phyloP scores from a whole-genome alignment of 2,888 invertebrate genomes.

The Heliconius charithonia region DNA sequence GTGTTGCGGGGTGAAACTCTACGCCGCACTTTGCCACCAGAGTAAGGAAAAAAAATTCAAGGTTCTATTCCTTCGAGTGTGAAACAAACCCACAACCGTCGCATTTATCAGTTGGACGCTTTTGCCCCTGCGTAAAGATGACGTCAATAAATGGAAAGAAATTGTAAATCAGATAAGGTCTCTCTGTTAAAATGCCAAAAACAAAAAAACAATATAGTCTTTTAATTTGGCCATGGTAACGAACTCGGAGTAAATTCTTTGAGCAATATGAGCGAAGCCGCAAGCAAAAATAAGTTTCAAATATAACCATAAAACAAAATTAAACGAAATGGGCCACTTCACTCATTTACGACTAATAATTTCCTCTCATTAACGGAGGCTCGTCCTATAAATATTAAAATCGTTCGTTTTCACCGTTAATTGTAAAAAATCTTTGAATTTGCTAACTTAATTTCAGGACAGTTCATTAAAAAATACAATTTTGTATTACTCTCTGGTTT shows the following conservation, averaged over 20 bases:
- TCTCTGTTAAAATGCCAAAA: too few relatives aligned
- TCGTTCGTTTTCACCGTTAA: constrained; percentile 36
- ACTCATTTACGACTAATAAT: constrained; percentile 21
- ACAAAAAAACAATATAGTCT: too few relatives aligned
- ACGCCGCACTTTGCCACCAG: not conserved
- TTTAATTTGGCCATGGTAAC: too few relatives aligned
- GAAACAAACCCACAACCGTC: too few relatives aligned
- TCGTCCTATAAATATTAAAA: constrained; percentile 36
- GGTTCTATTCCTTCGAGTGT: too few relatives aligned
- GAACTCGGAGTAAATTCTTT: too few relatives aligned
- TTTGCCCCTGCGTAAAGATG: too few relatives aligned
- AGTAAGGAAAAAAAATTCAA: not conserved
- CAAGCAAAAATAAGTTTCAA: not conserved
- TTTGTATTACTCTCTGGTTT: constrained; percentile 27
- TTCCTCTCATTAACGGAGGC: constrained; percentile 25
- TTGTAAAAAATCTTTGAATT: constrained; percentile 47
- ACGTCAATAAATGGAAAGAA: too few relatives aligned
- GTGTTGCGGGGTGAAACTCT: too few relatives aligned
- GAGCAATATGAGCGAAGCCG: not conserved
- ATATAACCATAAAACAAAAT: constrained; percentile 9
- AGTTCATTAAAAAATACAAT: constrained; percentile 49
- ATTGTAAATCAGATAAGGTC: too few relatives aligned
- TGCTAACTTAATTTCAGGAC: constrained; percentile 46
- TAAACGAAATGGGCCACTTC: constrained; percentile 4
- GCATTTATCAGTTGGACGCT: too few relatives aligned